These are phyloP conservation scores for Fregata magnificens DNA, from an alignment of 2,113 vertebrate species.

Conservation along the genomic window DNA sequence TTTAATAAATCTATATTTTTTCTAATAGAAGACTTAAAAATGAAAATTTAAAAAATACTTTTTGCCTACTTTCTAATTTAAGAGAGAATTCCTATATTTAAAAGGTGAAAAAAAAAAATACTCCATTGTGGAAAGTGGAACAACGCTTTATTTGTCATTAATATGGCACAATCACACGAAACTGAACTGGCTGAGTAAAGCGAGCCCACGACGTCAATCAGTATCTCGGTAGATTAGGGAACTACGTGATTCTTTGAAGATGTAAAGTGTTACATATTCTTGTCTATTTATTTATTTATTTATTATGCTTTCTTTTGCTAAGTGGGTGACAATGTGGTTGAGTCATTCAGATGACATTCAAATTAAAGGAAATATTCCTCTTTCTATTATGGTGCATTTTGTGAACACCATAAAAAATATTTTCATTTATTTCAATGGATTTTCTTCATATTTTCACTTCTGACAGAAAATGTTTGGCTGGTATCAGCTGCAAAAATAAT, in stretches of 20 bases:
- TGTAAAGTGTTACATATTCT: slow-evolving; percentile 45
- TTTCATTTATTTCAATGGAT: slow-evolving; percentile 23
- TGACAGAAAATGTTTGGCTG: background rate
- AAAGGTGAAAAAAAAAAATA: background rate
- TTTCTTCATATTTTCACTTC: slow-evolving; percentile 19
- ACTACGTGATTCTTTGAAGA: slow-evolving; percentile 27
- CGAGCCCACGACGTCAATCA: background rate
- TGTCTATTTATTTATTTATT: slow-evolving; percentile 68
- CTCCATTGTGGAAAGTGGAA: slow-evolving; percentile 45
- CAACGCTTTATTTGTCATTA: background rate
- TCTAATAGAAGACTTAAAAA: slow-evolving; percentile 63
- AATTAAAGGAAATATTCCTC: slow-evolving; percentile 58
- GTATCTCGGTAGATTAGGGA: slow-evolving; percentile 38
- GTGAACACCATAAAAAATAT: slow-evolving; percentile 33
- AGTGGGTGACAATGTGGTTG: slow-evolving; percentile 48
- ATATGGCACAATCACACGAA: background rate
- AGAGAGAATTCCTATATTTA: slow-evolving; percentile 69
- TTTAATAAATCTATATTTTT: slow-evolving; percentile 72
- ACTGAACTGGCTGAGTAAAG: background rate
- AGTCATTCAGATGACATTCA: slow-evolving; percentile 13
- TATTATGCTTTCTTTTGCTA: slow-evolving; percentile 24
- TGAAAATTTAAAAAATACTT: slow-evolving; percentile 41
- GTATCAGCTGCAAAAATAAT: background rate
- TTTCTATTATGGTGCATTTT: slow-evolving; percentile 57
- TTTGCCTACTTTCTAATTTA: slow-evolving; percentile 72